These are phyloP conservation scores for Danio choprae DNA, from an alignment of 2,797 vertebrate genomes.

Conservation along the genomic window DNA sequence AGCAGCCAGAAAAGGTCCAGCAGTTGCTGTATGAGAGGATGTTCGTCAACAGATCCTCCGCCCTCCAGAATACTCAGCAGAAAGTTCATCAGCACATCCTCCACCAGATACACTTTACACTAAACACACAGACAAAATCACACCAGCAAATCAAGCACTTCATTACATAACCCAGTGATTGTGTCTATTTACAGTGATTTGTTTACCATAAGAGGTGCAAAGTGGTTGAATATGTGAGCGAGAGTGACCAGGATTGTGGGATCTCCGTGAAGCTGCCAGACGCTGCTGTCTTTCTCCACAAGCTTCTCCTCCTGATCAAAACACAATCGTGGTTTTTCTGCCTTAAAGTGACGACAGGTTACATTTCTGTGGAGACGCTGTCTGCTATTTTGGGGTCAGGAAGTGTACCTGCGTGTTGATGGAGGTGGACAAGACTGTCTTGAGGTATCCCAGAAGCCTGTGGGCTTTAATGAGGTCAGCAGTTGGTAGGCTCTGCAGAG, in stretches of 20 bases:
- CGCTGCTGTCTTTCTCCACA: constrained; percentile 79
- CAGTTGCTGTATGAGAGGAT: constrained; percentile 89
- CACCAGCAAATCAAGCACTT: not conserved
- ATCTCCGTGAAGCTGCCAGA: constrained; percentile 90
- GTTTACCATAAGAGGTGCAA: constrained; percentile 93
- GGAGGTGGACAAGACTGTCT: constrained; percentile 82
- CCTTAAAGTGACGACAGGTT: no score
- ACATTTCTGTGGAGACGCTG: not conserved
- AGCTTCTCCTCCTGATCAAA: constrained; percentile 86
- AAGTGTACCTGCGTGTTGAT: constrained; percentile 84
- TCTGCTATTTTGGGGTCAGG: not conserved
- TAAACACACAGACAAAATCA: constrained; percentile 65
- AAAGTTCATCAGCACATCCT: constrained; percentile 95
- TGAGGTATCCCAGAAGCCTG: constrained; percentile 88
- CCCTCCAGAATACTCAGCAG: constrained; percentile 88
- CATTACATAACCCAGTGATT: not conserved
- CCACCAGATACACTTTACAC: constrained; percentile 96
- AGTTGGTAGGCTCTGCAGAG: constrained; percentile 89
- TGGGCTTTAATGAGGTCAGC: constrained; percentile 87
- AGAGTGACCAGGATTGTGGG: constrained; percentile 88
- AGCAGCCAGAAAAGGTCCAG: constrained; percentile 97
- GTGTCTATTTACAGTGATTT: not conserved
- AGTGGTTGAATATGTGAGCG: constrained; percentile 93
- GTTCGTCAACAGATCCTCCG: constrained; percentile 86
- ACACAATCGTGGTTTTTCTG: no score